These are phyloP conservation scores for Mesorhabditis belari DNA, from an alignment of 2,888 invertebrate species.

Conservation along the genomic window DNA sequence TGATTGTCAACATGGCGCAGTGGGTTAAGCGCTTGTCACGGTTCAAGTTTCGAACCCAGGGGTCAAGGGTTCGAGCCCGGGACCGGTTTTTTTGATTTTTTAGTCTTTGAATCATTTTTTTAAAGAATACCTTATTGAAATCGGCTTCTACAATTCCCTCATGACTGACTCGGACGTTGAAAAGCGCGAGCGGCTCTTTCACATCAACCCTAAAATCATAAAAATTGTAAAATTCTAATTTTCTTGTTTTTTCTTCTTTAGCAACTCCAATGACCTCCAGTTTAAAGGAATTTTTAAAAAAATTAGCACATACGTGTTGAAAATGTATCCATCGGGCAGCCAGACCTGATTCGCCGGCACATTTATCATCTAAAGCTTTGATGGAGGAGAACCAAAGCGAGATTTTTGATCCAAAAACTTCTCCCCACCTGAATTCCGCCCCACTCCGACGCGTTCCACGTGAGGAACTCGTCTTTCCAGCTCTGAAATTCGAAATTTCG, in stretches of 20 bases:
- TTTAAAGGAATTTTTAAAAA: too few relatives aligned
- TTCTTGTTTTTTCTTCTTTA: neutral
- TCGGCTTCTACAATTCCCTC: conserved; percentile 34
- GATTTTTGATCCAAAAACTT: too few relatives aligned
- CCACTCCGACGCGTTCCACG: conserved; percentile 34
- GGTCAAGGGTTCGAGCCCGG: too few relatives aligned
- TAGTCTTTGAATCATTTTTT: too few relatives aligned
- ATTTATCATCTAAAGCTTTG: too few relatives aligned
- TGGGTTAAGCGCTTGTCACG: too few relatives aligned
- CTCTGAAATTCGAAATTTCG: conserved; percentile 11
- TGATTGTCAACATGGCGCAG: too few relatives aligned
- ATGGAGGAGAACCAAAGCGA: too few relatives aligned
- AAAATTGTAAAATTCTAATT: neutral
- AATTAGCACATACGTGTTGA: conserved; percentile 40
- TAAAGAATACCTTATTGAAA: conserved; percentile 38
- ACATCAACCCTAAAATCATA: conserved; percentile 29
- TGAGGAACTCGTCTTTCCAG: conserved; percentile 34
- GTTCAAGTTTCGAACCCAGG: too few relatives aligned
- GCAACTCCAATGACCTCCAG: neutral
- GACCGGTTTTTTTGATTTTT: too few relatives aligned
- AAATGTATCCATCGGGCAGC: conserved; percentile 40
- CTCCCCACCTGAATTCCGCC: conserved; percentile 29
- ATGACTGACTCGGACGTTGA: conserved; percentile 30
- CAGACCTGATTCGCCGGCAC: conserved; percentile 30
- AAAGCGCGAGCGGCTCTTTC: conserved; percentile 28